Conservation (phyloP, 1,140 invertebrate species). For the Episyrphus balteatus region DNA sequence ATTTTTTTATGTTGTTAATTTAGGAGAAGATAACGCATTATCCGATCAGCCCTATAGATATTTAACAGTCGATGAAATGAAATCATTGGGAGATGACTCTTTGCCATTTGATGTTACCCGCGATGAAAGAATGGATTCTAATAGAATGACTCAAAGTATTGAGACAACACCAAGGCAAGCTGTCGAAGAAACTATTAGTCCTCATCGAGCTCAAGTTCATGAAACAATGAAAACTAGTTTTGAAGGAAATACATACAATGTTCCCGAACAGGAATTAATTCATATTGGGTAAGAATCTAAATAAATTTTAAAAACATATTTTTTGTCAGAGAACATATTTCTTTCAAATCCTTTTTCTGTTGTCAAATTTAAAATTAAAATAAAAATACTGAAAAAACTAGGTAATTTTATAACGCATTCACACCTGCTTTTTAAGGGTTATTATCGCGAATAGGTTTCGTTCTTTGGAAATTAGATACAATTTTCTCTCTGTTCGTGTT, state of each 20-base stretch:
- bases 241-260: conserved; percentile 52
- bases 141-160: conserved; percentile 39
- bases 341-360: no score
- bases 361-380: no score
- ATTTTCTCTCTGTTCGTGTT: no score
- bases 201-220: conserved; percentile 50
- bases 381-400: no score
- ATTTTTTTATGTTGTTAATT: no score
- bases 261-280: conserved; percentile 51
- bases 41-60: conserved; percentile 88
- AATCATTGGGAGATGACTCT: conserved; percentile 85
- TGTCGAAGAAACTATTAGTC: conserved; percentile 48
- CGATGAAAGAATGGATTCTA: conserved; percentile 66
- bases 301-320: not conserved
- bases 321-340: no score
- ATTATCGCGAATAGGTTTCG: no score
- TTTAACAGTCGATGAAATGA: conserved; percentile 88
- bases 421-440: no score
- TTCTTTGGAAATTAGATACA: no score
- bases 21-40: conserved; percentile 78
- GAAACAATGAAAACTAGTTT: conserved; percentile 35
- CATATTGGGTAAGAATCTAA: conserved; percentile 58
- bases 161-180: conserved; percentile 42
- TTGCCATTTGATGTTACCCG: conserved; percentile 84
- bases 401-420: no score